Base-by-base conservation (phyloP, 2,888 invertebrate species). In the Uloborus plumipes region DNA sequence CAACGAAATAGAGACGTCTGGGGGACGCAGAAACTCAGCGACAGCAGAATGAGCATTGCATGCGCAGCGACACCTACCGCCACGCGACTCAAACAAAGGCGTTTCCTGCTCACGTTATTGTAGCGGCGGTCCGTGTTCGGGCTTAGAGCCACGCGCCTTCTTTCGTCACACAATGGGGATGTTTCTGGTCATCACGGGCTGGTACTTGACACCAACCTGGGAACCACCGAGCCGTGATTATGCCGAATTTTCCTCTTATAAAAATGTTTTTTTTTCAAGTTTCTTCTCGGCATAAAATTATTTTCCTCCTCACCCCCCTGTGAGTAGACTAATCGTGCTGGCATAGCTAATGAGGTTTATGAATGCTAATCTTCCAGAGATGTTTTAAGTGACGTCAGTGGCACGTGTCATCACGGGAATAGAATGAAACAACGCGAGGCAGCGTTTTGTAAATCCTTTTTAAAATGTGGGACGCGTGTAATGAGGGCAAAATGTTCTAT, bases 161-260 rank as follows among this genome's bases (percentile, higher is more conserved):
- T 58, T n/a, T 13, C 16, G 49, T n/a, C 14, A 31, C 51, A 73
- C 73, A 80, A 80, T 55, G 55, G 16, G 53, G 73, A 67, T 80
- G 79, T 80, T 80, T 80, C 73, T 61, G 61, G 58, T 39, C 14
- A 22, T 15, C 50, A 22, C 65, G 55, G 31, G 39, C 39, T 64
- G 79, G 72, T 69, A 80, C 79, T 80, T 80, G 79, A 80, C 79
- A 80, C 79, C 79, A 80, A 80, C 79, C 67, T 80, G 79, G 73
- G 79, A 73, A 73, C 79, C 67, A 64, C 67, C 61, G 73, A 69
- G 62, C 67, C 76, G 49, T 76, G 76, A 80, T 80, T 66, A 66
- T 47, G 72, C 78, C 53, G 49, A 69, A 71, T 71, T 70, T 77
- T 59, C 55, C 51, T 47, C 51, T 20, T 2, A 20, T 62, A 26